Percentiles rank a stretch among this genome's conserved stretches.
Evolutionary conservation across 1,140 invertebrate genomes (phyloP).

Genomic region (Teleogryllus occipitalis): DNA sequence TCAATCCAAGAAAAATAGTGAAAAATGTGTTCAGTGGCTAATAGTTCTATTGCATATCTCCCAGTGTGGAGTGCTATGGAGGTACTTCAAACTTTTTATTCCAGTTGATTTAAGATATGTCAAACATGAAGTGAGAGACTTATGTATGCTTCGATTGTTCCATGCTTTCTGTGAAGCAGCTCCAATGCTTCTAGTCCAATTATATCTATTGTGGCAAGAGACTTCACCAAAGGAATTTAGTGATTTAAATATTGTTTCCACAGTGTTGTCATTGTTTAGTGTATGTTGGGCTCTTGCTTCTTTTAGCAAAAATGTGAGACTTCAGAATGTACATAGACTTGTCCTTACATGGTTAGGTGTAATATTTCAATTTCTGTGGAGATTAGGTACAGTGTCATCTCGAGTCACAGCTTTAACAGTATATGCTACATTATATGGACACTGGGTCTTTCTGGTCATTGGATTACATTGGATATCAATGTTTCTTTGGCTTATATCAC

Average conservation of each 20-base stretch:
- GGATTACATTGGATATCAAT: conserved; percentile 74
- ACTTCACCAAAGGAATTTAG: conserved; percentile 46
- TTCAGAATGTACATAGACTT: conserved; percentile 70
- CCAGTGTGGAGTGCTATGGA: conserved; percentile 77
- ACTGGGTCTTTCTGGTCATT: conserved; percentile 73
- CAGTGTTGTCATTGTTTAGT: conserved; percentile 69
- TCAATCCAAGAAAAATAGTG: conserved; percentile 19
- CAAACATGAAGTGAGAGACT: conserved; percentile 65
- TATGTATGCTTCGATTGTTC: conserved; percentile 70
- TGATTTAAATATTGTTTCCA: conserved; percentile 73
- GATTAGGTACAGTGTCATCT: conserved; percentile 76
- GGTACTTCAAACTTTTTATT: conserved; percentile 79
- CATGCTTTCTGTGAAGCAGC: conserved; percentile 82
- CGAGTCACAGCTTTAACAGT: conserved; percentile 71
- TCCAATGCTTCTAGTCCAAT: conserved; percentile 75
- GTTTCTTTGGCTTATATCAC: conserved; percentile 78
- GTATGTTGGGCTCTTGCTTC: conserved; percentile 86
- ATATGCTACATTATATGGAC: conserved; percentile 76
- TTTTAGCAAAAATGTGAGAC: conserved; percentile 78
- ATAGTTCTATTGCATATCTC: conserved; percentile 58
- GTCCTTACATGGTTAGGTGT: conserved; percentile 84
- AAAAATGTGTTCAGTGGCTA: conserved; percentile 20
- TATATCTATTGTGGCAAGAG: conserved; percentile 58
- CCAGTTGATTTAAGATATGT: conserved; percentile 75
- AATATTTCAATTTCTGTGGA: conserved; percentile 57